A percentile compares a stretch with the other conserved stretches of the same genome.
phyloP scores from a whole-genome alignment of 37 sponge, comb jelly and placozoan genomes.

The Halichondria panicea region DNA sequence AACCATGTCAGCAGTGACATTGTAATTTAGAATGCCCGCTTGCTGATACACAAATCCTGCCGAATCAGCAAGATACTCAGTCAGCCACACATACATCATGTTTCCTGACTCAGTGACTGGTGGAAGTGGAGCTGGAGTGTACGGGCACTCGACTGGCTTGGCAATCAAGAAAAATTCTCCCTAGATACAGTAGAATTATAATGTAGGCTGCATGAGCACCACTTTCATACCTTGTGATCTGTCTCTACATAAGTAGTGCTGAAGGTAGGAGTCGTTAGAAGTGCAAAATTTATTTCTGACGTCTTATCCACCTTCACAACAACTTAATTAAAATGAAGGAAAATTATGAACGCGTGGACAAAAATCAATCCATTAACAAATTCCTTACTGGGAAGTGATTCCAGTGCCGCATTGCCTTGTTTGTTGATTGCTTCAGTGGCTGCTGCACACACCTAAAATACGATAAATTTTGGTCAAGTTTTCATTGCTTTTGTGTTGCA shows the following conservation, averaged over 20 bases:
- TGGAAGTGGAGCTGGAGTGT: conserved; percentile 74
- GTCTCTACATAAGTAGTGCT: conserved; percentile 60
- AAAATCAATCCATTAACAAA: not conserved
- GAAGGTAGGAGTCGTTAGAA: conserved; percentile 63
- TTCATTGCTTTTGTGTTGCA: not conserved
- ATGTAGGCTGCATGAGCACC: not conserved
- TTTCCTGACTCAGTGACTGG: conserved; percentile 23
- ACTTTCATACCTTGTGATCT: conserved; percentile 66
- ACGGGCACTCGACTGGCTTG: conserved; percentile 73
- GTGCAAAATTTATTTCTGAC: conserved; percentile 67
- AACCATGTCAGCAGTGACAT: conserved; percentile 52
- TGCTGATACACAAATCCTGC: conserved; percentile 83
- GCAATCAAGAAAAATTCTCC: conserved; percentile 75
- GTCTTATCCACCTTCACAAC: conserved; percentile 46
- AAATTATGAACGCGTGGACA: not conserved
- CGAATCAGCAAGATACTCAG: conserved; percentile 81
- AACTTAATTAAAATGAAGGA: conserved; percentile 23
- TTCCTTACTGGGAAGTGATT: conserved; percentile 76
- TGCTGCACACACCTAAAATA: conserved; percentile 28
- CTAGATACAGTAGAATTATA: conserved; percentile 22
- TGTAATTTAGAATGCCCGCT: conserved; percentile 63
- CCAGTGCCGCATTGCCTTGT: conserved; percentile 81
- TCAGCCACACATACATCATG: conserved; percentile 90
- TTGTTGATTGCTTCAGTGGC: conserved; percentile 77
- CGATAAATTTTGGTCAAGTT: not conserved